phyloP scores from a whole-genome alignment of 2,797 vertebrate genomes.

The Leptoclinus maculatus region DNA sequence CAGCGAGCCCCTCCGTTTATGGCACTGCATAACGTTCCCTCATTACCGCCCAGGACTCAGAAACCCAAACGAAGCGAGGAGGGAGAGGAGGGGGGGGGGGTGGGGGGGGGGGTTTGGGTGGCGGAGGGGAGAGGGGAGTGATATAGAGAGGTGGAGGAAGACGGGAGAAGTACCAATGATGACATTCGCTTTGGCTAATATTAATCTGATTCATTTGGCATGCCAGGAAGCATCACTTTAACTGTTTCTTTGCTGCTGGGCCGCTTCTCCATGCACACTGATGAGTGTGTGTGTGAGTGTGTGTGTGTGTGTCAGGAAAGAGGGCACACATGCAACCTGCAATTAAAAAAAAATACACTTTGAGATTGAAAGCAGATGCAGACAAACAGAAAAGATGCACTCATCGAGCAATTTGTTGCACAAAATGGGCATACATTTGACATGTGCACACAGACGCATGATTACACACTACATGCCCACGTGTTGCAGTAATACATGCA shows the following conservation, averaged over 20 bases:
- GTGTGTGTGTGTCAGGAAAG: slow-evolving; percentile 7
- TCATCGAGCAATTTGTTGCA: slow-evolving; percentile 37
- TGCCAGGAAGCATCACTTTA: slow-evolving; percentile 86
- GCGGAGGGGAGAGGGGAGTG: slow-evolving; percentile 5
- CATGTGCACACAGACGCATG: not conserved
- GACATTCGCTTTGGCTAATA: slow-evolving; percentile 93
- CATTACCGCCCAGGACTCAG: slow-evolving; percentile 92
- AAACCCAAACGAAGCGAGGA: slow-evolving; percentile 77
- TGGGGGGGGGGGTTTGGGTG: not conserved
- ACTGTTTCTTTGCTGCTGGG: slow-evolving; percentile 78
- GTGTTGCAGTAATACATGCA: not conserved
- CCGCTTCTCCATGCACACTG: not conserved
- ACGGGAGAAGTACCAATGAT: slow-evolving; percentile 89
- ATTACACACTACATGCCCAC: slow-evolving; percentile 13
- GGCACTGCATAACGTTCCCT: slow-evolving; percentile 95
- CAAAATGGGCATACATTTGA: not conserved
- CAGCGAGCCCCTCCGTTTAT: slow-evolving; percentile 92
- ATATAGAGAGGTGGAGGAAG: slow-evolving; percentile 69
- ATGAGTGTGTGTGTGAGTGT: slow-evolving; percentile 2
- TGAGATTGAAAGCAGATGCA: slow-evolving; percentile 40
- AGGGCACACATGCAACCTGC: slow-evolving; percentile 14
- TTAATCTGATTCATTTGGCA: slow-evolving; percentile 93
- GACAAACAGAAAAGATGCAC: slow-evolving; percentile 14
- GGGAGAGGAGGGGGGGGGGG: slow-evolving; percentile 16
- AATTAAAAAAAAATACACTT: slow-evolving; percentile 44